Evolutionary conservation across 2,113 vertebrate genomes (phyloP).

Genomic region (Rhinoptilus africanus): DNA sequence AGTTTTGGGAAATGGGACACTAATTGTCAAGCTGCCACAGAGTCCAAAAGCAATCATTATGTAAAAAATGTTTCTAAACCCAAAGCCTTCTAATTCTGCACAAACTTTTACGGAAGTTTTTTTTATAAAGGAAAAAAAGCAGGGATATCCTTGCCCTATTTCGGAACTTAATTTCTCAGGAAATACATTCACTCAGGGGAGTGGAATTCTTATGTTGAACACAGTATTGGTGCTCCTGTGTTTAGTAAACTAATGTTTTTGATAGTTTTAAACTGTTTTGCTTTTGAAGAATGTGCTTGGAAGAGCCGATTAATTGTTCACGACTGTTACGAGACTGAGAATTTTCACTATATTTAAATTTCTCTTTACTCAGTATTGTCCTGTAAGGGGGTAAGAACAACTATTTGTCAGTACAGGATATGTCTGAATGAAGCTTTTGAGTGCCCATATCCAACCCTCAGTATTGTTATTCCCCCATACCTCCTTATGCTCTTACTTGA

Average conservation of each 20-base stretch:
- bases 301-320: not conserved
- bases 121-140: not conserved
- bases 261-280: not conserved
- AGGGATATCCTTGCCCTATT: not conserved
- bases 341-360: not conserved
- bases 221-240: not conserved
- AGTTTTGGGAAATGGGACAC: not conserved
- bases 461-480: not conserved
- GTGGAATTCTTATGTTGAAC: not conserved
- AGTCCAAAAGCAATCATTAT: not conserved
- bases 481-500: not conserved
- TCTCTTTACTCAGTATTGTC: not conserved
- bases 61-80: not conserved
- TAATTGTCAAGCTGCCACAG: not conserved
- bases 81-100: not conserved
- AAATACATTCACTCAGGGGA: not conserved
- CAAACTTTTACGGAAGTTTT: not conserved
- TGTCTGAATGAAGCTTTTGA: not conserved
- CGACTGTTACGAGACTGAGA: not conserved
- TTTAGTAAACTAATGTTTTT: not conserved
- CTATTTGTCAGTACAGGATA: not conserved
- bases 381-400: not conserved
- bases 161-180: not conserved
- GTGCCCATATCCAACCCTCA: not conserved
- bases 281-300: not conserved